phyloP scores from a whole-genome alignment of 2,797 vertebrate genomes.

The Trematomus bernacchii region DNA sequence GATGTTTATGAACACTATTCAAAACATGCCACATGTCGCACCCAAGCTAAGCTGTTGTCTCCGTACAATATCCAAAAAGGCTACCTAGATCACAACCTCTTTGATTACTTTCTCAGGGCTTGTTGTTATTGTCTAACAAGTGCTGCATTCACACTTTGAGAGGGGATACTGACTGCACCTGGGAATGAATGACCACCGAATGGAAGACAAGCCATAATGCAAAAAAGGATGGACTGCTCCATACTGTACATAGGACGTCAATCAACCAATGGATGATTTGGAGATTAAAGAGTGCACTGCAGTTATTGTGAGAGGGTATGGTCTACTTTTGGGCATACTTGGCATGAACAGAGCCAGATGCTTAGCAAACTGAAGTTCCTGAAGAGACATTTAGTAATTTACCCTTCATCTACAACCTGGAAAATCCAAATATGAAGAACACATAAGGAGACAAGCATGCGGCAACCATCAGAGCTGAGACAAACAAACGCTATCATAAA shows the following conservation, averaged over 20 bases:
- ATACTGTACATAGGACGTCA: neutral
- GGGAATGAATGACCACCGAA: constrained; percentile 30
- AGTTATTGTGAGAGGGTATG: constrained; percentile 18
- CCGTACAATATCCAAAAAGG: constrained; percentile 48
- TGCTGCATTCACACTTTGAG: constrained; percentile 64
- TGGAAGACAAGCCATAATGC: constrained; percentile 73
- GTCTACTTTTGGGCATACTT: constrained; percentile 3
- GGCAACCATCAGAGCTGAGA: neutral
- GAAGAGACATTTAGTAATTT: constrained; percentile 15
- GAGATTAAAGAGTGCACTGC: constrained; percentile 4
- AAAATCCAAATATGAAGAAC: constrained; percentile 5
- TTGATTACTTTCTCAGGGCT: constrained; percentile 79
- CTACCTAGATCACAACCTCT: constrained; percentile 61
- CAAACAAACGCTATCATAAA: constrained; percentile 11
- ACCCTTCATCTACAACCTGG: neutral
- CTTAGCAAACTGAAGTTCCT: neutral
- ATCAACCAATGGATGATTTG: neutral
- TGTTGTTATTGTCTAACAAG: constrained; percentile 63
- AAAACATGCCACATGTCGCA: constrained; percentile 61
- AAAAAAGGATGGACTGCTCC: constrained; percentile 12
- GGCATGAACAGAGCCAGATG: neutral
- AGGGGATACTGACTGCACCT: constrained; percentile 18
- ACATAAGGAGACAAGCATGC: neutral
- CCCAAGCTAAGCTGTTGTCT: constrained; percentile 46
- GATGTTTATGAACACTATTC: constrained; percentile 34